A percentile compares a stretch with the other conserved stretches of the same genome.
Conservation (phyloP, 1,140 invertebrate genomes). For the Bombus polaris region DNA sequence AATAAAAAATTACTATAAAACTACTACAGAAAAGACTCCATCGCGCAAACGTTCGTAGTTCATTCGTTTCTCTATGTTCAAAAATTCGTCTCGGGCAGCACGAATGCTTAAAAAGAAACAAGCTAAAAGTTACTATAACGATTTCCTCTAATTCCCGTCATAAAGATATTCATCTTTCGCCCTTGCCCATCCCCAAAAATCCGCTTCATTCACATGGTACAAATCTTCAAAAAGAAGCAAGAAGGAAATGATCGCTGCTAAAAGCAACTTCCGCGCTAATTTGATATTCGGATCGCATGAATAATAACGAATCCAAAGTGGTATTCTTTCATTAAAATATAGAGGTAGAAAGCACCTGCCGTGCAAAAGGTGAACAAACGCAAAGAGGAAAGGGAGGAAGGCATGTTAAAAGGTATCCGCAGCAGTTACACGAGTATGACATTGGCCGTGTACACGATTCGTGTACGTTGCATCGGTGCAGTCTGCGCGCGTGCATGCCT, state of each 20-base stretch:
- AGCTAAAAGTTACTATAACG: too few species aligned
- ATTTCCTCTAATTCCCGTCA: too few species aligned
- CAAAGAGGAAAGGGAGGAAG: not conserved
- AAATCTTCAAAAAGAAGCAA: not conserved
- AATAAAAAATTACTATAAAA: too few species aligned
- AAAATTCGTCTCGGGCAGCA: too few species aligned
- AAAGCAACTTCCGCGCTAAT: not conserved
- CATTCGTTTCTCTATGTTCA: too few species aligned
- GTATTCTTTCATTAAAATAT: constrained; percentile 9
- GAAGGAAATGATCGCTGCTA: too few species aligned
- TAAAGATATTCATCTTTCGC: too few species aligned
- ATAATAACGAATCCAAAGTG: not conserved
- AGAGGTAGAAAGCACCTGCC: not conserved
- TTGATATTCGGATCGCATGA: not conserved
- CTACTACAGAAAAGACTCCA: too few species aligned
- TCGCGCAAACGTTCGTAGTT: too few species aligned
- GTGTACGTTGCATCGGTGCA: not conserved
- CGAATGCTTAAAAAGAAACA: too few species aligned
- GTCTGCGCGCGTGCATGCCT: not conserved
- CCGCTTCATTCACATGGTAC: not conserved
- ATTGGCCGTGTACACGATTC: not conserved
- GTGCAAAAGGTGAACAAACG: not conserved
- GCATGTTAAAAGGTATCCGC: not conserved
- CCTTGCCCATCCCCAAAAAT: not conserved
- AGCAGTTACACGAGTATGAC: constrained; percentile 16